A percentile compares a stretch with the other conserved stretches of the same genome.
phyloP scores from a whole-genome alignment of 2,888 invertebrate species.

The Eutolmus rufibarbis region DNA sequence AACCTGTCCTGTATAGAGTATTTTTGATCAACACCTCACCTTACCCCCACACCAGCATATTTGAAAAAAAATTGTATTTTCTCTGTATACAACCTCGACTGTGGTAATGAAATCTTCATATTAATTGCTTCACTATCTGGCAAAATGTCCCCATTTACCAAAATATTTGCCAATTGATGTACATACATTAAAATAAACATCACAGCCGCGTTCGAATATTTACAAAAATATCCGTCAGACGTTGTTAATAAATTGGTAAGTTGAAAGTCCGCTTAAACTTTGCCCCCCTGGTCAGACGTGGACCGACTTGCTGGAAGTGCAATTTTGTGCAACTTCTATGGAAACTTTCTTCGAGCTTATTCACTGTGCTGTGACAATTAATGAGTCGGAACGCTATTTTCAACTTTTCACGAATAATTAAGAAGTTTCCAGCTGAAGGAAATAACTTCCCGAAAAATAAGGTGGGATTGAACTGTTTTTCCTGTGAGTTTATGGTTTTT shows the following conservation, averaged over 20 bases:
- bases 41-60: too few relatives aligned
- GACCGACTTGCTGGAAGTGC: background rate
- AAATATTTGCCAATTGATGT: background rate
- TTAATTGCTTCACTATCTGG: background rate
- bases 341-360: slow-evolving; percentile 1
- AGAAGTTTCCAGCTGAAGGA: slow-evolving; percentile 13
- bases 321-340: background rate
- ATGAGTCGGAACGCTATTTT: slow-evolving; percentile 25
- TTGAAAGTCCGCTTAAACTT: slow-evolving; percentile 18
- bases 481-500: background rate
- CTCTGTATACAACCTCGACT: too few relatives aligned
- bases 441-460: slow-evolving; percentile 4
- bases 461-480: background rate
- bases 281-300: background rate
- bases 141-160: background rate
- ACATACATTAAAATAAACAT: background rate
- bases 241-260: background rate
- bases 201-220: background rate
- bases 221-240: background rate
- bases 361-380: slow-evolving; percentile 18
- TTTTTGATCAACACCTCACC: too few relatives aligned
- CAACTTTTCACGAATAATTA: slow-evolving; percentile 29
- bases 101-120: background rate
- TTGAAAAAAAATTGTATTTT: too few relatives aligned
- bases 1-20: too few relatives aligned